A percentile compares a stretch with the other conserved stretches of the same genome.
These are phyloP conservation scores for Congeria kusceri DNA, from an alignment of 2,888 invertebrate genomes.

Conservation along the genomic window DNA sequence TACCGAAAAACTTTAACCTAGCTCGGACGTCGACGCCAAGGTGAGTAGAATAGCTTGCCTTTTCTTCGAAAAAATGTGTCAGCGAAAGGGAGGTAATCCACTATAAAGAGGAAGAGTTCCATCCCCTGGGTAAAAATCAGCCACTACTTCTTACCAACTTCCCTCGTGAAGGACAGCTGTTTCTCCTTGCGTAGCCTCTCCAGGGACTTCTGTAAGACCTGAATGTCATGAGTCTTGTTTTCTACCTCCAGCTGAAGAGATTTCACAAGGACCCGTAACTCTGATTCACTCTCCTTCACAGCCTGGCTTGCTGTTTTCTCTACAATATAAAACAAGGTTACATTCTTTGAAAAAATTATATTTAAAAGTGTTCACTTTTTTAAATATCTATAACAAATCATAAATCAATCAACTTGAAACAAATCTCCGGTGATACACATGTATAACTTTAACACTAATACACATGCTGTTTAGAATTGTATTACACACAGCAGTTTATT, in stretches of 20 bases:
- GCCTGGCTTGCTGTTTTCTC: conserved; percentile 53
- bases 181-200: conserved; percentile 79
- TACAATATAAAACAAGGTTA: neutral
- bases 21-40: too few species aligned
- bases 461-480: too few species aligned
- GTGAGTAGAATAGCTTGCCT: too few species aligned
- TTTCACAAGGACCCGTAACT: conserved; percentile 71
- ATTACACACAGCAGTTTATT: too few species aligned
- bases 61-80: too few species aligned
- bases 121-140: neutral
- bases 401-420: too few species aligned
- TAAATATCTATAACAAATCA: too few species aligned
- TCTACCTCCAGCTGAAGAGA: conserved; percentile 76
- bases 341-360: too few species aligned
- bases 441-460: too few species aligned
- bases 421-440: too few species aligned
- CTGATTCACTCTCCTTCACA: conserved; percentile 68
- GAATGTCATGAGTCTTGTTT: conserved; percentile 77
- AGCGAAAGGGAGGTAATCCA: neutral
- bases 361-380: too few species aligned
- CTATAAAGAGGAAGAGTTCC: neutral
- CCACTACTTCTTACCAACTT: conserved; percentile 19
- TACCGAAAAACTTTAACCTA: too few species aligned
- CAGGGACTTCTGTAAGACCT: conserved; percentile 74
- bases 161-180: conserved; percentile 54